phyloP scores from a whole-genome alignment of 2,797 vertebrate genomes.

The Myotis findleyi region DNA sequence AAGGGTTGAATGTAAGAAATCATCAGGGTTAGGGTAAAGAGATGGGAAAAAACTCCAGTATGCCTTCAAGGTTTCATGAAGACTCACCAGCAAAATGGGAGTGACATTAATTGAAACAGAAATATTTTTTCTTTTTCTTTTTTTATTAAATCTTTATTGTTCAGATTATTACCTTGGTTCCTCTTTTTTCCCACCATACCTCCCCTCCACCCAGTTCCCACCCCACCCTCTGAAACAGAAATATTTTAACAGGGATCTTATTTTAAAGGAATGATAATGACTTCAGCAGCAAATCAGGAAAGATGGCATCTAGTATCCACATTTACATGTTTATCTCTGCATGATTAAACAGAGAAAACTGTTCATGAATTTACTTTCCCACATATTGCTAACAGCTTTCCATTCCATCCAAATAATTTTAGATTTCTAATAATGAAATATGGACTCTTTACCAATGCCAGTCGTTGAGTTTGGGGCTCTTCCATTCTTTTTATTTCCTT shows the following conservation, averaged over 20 bases:
- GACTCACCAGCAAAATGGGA: background rate
- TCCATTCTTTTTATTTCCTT: slow-evolving; percentile 45
- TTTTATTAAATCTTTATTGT: no score
- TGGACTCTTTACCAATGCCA: background rate
- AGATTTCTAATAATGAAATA: slow-evolving; percentile 28
- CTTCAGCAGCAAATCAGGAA: background rate
- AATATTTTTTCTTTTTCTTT: background rate
- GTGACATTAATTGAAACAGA: background rate
- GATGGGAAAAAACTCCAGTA: background rate
- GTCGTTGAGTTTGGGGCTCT: background rate
- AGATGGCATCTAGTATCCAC: background rate
- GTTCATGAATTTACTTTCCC: background rate
- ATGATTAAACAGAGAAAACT: background rate
- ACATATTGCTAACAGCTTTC: background rate
- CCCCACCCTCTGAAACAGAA: background rate
- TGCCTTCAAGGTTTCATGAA: background rate
- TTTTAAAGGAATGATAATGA: slow-evolving; percentile 15
- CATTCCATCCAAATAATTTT: background rate
- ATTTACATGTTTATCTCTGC: background rate
- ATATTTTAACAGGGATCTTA: background rate
- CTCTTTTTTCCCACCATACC: no score
- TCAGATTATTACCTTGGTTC: no score
- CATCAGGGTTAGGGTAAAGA: background rate
- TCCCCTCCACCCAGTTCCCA: no score
- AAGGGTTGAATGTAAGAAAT: background rate